These are phyloP conservation scores for Microcebus ravelobensis DNA, from an alignment of 2,113 vertebrate species.

Conservation along the genomic window DNA sequence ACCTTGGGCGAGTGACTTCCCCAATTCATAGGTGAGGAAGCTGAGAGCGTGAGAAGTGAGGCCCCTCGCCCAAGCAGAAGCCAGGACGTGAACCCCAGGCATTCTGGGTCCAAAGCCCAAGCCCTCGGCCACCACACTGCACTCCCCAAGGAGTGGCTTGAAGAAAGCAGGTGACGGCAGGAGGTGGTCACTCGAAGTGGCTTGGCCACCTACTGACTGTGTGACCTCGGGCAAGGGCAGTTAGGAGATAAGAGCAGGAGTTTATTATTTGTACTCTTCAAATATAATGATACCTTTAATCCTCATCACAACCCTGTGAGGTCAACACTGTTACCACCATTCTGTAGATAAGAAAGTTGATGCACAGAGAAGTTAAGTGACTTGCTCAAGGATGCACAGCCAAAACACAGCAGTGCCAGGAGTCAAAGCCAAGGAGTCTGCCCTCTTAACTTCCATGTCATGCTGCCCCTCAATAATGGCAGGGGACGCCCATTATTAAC, in stretches of 20 bases:
- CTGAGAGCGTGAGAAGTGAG: neutral
- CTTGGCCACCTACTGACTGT: neutral
- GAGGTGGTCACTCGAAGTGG: neutral
- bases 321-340: neutral
- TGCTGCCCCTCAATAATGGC: neutral
- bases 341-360: neutral
- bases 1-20: neutral
- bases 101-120: neutral
- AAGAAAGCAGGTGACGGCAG: neutral
- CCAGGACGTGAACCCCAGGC: neutral
- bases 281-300: neutral
- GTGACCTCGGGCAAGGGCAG: neutral
- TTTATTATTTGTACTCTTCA: neutral
- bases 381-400: neutral
- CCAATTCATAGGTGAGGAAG: neutral
- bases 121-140: neutral
- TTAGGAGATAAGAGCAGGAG: neutral
- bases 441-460: neutral
- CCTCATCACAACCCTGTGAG: neutral
- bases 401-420: neutral
- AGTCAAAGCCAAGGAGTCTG: neutral
- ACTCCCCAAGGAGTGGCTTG: neutral
- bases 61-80: neutral
- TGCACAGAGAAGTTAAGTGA: neutral
- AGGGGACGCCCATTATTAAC: no score